Evolutionary conservation across 2,888 invertebrate species (phyloP), one percentile per base, ranked within the genome.

Genomic region (Bombyx huttoni): DNA sequence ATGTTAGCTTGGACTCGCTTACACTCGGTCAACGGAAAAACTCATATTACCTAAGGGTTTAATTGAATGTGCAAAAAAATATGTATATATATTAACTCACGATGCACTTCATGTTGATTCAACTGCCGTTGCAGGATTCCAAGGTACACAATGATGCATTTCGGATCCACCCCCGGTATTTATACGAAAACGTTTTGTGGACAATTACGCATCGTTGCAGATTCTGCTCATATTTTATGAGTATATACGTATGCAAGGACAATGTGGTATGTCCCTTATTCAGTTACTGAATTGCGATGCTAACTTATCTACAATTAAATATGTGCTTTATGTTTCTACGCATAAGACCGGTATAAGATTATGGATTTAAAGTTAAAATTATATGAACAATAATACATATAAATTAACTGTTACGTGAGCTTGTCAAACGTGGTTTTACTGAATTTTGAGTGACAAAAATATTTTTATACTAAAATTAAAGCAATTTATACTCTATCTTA

Each of bases 111-210:
- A 89, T 89, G 68, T 70, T 82, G 69, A 48, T 49, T 54, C 53
- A 60, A 62, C 63, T 63, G 63, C 56, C 64, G 63, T 61, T 69
- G 58, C 64, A 73, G 71, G 70, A 64, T 64, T 55, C 68, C 70
- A 65, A 70, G 70, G 58, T 75, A 66, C 68, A 77, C 73, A 87
- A 81, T 90, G 89, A 81, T 87, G 81, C 80, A 76, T 71, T 71
- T 69, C 63, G 67, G 73, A 75, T 70, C 64, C 79, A 81, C 76
- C 84, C 87, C 70, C 68, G 58, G 77, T 89, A 88, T 88, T 82
- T 89, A 88, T 88, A 87, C 78, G 68, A 70, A 72, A 75, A 75
- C 64, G 67, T 76, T 24, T 82, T 73, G 72, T 67, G 62, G 58
- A 79, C 82, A 83, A 81, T 85, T 81, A 79, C 82, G 70, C 70